Evolutionary conservation across 1,140 invertebrate species (phyloP), one percentile per base, ranked within the genome.

Genomic region (Drosophila serrata): DNA sequence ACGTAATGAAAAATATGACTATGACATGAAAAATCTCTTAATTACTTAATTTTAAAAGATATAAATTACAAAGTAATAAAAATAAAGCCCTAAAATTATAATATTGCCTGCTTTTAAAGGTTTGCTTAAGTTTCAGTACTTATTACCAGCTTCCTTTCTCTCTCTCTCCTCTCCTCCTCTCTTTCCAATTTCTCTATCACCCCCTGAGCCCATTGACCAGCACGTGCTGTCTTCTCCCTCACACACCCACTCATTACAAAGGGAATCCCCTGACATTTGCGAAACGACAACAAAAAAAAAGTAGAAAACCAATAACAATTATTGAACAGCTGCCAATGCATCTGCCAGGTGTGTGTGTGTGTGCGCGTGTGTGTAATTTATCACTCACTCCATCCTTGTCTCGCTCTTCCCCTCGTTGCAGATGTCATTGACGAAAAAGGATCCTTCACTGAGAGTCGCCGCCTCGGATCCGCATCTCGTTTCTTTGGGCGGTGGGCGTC

Each of bases 381-480:
- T 61, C 13, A 35, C 48, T 29, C n/a, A 40, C 43, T 31, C 43
- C 58, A 42, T 24, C 22, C 24, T 6, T 48, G 19, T 55, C 35
- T 49, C n/a, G n/a, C 46, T 17, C 46, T 55, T 46, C 42, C 27
- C 49, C 78, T 62, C 39, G 37, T 75, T 82, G 68, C 82, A 92
- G 91, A 92, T 92, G 91, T 92, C 91, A 80, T 87, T 92, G 75
- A 92, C 79, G 70, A 92, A 92, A 86, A 92, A 92, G 80, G 90
- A 92, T 90, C 91, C 90, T 53, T 91, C 90, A 72, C 73, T 92
- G 74, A 90, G 96, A 91, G 96, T 98, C 76, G 96, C 97, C 86
- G 96, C 97, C 69, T 97, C 97, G 92, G 95, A 95, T 58, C 97
- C 97, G 43, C 97, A 98, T 94, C 94, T 98, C 92, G 97, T 98